These are phyloP conservation scores for Anguilla obscura DNA, from an alignment of 2,797 vertebrate genomes.

Conservation along the genomic window DNA sequence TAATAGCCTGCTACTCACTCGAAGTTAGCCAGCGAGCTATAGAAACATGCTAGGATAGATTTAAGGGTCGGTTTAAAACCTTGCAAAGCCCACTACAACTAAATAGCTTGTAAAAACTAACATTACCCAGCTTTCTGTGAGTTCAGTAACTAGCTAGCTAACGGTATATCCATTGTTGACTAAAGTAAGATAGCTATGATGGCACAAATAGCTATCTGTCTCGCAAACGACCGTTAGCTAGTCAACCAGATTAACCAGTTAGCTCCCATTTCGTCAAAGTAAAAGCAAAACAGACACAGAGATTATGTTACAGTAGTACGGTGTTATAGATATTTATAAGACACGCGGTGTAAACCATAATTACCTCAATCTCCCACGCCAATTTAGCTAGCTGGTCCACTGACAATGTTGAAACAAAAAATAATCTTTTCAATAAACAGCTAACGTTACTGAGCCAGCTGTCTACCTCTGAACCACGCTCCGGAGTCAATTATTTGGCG, in stretches of 20 bases:
- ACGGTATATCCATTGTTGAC: not conserved
- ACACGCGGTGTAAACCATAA: not conserved
- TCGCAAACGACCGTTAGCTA: not conserved
- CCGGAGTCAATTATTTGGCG: not conserved
- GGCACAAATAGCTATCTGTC: not conserved
- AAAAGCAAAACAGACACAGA: not conserved
- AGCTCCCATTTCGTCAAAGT: conserved; percentile 8
- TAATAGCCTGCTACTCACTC: not conserved
- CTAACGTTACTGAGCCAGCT: not conserved
- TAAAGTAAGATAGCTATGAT: not conserved
- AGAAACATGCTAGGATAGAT: not conserved
- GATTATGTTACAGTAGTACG: not conserved
- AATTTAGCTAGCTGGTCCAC: not conserved
- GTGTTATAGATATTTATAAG: not conserved
- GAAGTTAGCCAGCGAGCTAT: not conserved
- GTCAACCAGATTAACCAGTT: not conserved
- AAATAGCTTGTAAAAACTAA: not conserved
- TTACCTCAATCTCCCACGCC: not conserved
- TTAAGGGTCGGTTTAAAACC: not conserved
- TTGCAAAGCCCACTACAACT: not conserved
- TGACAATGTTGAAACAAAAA: not conserved
- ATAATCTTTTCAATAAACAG: not conserved
- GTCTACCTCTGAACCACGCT: not conserved
- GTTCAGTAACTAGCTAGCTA: not conserved
- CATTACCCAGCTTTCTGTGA: not conserved